phyloP scores from a whole-genome alignment of 1,140 invertebrate species.

The Parapsyche elsis region DNA sequence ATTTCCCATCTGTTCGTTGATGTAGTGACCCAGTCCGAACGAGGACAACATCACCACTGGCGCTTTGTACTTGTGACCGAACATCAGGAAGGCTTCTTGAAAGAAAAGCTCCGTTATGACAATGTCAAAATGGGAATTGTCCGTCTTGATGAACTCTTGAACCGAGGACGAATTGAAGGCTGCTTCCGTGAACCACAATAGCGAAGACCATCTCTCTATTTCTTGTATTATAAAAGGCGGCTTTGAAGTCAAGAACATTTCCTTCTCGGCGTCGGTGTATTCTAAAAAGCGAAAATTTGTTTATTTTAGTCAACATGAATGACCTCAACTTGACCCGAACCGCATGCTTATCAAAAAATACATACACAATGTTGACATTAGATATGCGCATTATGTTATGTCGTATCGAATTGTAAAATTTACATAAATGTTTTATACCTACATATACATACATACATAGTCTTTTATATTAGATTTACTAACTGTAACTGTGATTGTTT shows the following conservation, averaged over 20 bases:
- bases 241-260: conserved; percentile 15
- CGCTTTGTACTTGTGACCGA: conserved; percentile 62
- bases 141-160: conserved; percentile 60
- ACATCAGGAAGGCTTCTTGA: conserved; percentile 63
- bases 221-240: conserved; percentile 48
- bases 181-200: conserved; percentile 51
- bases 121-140: conserved; percentile 59
- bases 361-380: too few species aligned
- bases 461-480: too few species aligned
- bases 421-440: too few species aligned
- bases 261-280: conserved; percentile 42
- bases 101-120: conserved; percentile 63
- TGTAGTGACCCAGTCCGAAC: conserved; percentile 59
- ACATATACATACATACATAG: too few species aligned
- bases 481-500: too few species aligned
- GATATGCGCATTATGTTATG: too few species aligned
- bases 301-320: too few species aligned
- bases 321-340: too few species aligned
- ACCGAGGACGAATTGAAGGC: conserved; percentile 47
- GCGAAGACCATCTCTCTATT: conserved; percentile 44
- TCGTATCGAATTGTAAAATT: too few species aligned
- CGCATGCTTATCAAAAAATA: too few species aligned
- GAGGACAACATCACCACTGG: conserved; percentile 61
- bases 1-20: conserved; percentile 63
- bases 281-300: background rate